Percentiles rank a stretch among this genome's conserved stretches.
Conservation (phyloP, 2,113 vertebrate species). For the Upupa epops region DNA sequence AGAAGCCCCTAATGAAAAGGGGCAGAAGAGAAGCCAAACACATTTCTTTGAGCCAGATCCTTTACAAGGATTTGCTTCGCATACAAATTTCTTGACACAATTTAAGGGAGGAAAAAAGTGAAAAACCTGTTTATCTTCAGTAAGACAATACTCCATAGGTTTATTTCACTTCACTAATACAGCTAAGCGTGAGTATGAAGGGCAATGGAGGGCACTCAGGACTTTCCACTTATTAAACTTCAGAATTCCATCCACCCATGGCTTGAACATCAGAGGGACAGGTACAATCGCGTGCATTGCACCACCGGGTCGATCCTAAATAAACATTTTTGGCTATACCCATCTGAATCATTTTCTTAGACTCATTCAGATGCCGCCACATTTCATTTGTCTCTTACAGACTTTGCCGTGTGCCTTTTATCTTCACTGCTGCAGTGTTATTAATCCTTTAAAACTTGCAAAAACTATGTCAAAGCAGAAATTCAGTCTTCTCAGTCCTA, state of each 20-base stretch:
- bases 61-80: neutral
- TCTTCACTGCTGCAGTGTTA: neutral
- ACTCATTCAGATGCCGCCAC: neutral
- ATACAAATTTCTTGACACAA: neutral
- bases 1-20: conserved; percentile 12
- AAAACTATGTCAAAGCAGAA: conserved; percentile 13
- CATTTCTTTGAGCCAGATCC: neutral
- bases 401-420: neutral
- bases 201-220: neutral
- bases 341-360: neutral
- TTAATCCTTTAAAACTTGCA: conserved; percentile 30
- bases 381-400: neutral
- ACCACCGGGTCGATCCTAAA: neutral
- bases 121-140: neutral
- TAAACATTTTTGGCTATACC: neutral
- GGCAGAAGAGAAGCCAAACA: neutral
- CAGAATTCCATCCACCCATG: neutral
- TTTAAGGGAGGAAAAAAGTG: neutral
- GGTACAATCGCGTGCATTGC: neutral
- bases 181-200: neutral
- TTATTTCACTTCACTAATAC: neutral
- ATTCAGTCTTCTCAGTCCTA: neutral
- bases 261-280: neutral
- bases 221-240: neutral
- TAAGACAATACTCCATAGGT: neutral